Conservation (phyloP, 2,797 vertebrate species). For the Lagocephalus sceleratus region DNA sequence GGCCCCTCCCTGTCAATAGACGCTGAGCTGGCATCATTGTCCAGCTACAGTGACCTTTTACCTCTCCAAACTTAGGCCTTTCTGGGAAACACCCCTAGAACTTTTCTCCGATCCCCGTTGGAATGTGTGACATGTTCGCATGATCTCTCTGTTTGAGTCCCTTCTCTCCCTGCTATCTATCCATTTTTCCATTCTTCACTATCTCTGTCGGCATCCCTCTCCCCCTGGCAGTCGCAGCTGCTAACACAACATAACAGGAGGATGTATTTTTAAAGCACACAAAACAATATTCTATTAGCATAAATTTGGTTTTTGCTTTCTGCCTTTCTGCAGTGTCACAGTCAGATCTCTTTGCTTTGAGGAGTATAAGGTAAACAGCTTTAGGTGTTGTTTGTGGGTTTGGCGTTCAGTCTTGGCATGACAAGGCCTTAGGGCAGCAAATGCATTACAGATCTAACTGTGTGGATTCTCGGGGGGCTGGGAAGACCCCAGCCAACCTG, state of each 20-base stretch:
- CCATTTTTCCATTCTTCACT: slow-evolving; percentile 33
- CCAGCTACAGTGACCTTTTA: slow-evolving; percentile 84
- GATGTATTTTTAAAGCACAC: slow-evolving; percentile 58
- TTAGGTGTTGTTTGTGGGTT: slow-evolving; percentile 62
- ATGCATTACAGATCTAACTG: slow-evolving; percentile 61
- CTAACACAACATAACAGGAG: slow-evolving; percentile 47
- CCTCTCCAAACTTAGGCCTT: slow-evolving; percentile 76
- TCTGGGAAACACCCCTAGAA: slow-evolving; percentile 76
- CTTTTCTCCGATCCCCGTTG: slow-evolving; percentile 75
- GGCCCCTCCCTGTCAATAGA: slow-evolving; percentile 82
- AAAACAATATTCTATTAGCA: slow-evolving; percentile 80
- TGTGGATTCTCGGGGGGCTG: slow-evolving; percentile 65
- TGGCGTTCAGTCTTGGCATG: slow-evolving; percentile 66
- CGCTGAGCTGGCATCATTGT: slow-evolving; percentile 82
- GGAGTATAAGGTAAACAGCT: slow-evolving; percentile 72
- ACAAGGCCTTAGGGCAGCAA: slow-evolving; percentile 67
- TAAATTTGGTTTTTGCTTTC: slow-evolving; percentile 67
- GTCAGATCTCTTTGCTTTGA: slow-evolving; percentile 70
- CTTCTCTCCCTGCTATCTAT: slow-evolving; percentile 48
- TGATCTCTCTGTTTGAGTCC: slow-evolving; percentile 68
- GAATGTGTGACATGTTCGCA: slow-evolving; percentile 77
- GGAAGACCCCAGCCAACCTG: slow-evolving; percentile 63
- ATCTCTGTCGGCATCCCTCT: slow-evolving; percentile 56
- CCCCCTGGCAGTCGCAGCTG: slow-evolving; percentile 68
- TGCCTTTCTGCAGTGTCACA: slow-evolving; percentile 68